phyloP scores from a whole-genome alignment of 2,888 invertebrate genomes.

The Dromius quadrimaculatus region DNA sequence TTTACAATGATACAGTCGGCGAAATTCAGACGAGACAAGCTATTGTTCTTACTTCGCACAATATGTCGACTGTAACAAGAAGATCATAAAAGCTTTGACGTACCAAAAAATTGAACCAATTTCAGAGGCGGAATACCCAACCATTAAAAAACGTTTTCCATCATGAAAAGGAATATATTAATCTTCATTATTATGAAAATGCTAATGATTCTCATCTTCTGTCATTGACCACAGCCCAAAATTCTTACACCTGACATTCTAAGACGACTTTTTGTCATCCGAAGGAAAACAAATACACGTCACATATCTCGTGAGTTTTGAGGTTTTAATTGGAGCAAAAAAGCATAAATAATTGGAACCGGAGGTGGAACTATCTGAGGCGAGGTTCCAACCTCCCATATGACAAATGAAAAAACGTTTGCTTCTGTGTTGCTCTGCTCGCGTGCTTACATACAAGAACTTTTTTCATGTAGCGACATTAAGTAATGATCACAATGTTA shows the following conservation, averaged over 20 bases:
- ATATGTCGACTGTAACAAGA: conserved; percentile 34
- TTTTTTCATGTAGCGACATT: conserved; percentile 26
- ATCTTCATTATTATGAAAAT: not conserved
- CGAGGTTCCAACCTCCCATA: conserved; percentile 8
- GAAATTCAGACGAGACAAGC: conserved; percentile 19
- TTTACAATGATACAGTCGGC: conserved; percentile 30
- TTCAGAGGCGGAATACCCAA: not conserved
- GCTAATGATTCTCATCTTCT: not conserved
- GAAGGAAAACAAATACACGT: conserved; percentile 42
- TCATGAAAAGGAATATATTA: not conserved
- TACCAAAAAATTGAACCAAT: not conserved
- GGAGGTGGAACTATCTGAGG: conserved; percentile 31
- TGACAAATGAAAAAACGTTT: conserved; percentile 28
- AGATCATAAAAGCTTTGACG: conserved; percentile 27
- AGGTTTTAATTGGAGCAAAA: conserved; percentile 46
- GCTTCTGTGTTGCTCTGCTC: not conserved
- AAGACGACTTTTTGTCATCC: conserved; percentile 25
- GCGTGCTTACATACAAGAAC: not conserved
- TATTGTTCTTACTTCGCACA: conserved; percentile 39
- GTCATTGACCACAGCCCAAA: no score
- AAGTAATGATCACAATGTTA: conserved; percentile 37
- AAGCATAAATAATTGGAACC: conserved; percentile 48
- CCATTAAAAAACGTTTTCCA: not conserved
- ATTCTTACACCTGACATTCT: not conserved
- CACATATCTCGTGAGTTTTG: conserved; percentile 27